These are phyloP conservation scores for Onthophagus taurus DNA, from an alignment of 1,140 invertebrate genomes.

Conservation along the genomic window DNA sequence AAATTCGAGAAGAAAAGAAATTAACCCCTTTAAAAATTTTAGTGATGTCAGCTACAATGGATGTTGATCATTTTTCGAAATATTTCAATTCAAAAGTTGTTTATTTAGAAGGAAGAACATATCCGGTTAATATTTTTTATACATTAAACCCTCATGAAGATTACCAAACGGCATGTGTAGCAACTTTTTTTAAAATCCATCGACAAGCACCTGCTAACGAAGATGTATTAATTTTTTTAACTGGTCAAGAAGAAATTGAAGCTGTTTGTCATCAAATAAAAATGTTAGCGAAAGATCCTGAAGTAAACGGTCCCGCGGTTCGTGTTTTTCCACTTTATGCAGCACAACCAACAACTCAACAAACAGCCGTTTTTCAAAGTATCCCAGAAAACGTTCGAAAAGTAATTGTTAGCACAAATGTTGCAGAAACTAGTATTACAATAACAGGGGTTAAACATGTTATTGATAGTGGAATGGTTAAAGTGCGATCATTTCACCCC, in stretches of 20 bases:
- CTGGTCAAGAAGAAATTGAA: slow-evolving; percentile 98
- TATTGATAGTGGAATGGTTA: slow-evolving; percentile 91
- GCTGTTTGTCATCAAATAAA: slow-evolving; percentile 66
- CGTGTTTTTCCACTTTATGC: slow-evolving; percentile 77
- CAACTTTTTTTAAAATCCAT: slow-evolving; percentile 89
- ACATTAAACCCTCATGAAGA: slow-evolving; percentile 68
- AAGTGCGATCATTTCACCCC: slow-evolving; percentile 73
- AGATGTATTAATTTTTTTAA: slow-evolving; percentile 95
- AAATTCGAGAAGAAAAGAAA: slow-evolving; percentile 51
- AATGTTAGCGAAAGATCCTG: slow-evolving; percentile 58
- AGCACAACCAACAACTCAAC: slow-evolving; percentile 63
- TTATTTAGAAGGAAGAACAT: slow-evolving; percentile 83
- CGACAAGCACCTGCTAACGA: slow-evolving; percentile 65
- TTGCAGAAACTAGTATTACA: slow-evolving; percentile 95
- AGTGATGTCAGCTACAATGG: slow-evolving; percentile 93
- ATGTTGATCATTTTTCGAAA: slow-evolving; percentile 82
- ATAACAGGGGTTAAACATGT: slow-evolving; percentile 91
- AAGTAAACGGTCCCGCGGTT: slow-evolving; percentile 46
- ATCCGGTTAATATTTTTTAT: slow-evolving; percentile 74
- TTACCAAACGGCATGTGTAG: slow-evolving; percentile 70
- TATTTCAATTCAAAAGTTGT: slow-evolving; percentile 86
- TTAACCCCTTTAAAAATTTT: slow-evolving; percentile 61
- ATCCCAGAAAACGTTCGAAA: slow-evolving; percentile 63
- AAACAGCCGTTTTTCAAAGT: slow-evolving; percentile 68
- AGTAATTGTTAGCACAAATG: slow-evolving; percentile 93